Base-by-base conservation (phyloP, 2,113 vertebrate species). In the Pterocles burchelli region DNA sequence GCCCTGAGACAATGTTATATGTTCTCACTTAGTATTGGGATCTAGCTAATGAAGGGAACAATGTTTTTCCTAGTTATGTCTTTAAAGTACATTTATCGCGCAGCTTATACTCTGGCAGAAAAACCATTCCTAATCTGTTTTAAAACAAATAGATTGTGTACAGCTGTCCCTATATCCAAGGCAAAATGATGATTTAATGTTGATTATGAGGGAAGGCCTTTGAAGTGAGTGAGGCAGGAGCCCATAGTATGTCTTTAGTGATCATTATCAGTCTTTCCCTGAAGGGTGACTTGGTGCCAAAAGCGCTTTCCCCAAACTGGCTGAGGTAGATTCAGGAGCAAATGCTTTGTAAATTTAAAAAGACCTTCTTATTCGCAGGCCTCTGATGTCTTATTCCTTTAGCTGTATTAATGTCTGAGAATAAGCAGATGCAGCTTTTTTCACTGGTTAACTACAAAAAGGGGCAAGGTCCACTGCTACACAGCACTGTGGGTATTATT, bases 131-230 rank as follows among this genome's bases (percentile, higher is more conserved):
- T 98, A 98, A 98, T 98, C 98, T 98, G 97, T 96, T 98, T 98
- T 97, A 97, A 98, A 98, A 98, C 98, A 98, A 98, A 98, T 97
- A 98, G 98, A 98, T 98, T 98, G 98, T 98, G 97, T 98, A 98
- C 98, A 98, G 98, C 98, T 98, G 98, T 97, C 98, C 80, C 93
- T 95, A 89, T 93, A 98, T 97, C 95, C 93, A 94, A 96, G 96
- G 94, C 96, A 97, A 97, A 98, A 98, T 96, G 97, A 98, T 98
- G 98, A 98, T 98, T 98, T 98, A 98, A 98, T 98, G 98, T 97
- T 97, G 97, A 98, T 98, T 98, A 97, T 97, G 96, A 97, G 96
- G 97, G 98, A 98, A 97, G 93, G 97, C 93, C 98, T 98, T 98
- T 98, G 98, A 98, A 98, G 98, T 97, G 93, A 96, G 94, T 3